A percentile compares a stretch with the other conserved stretches of the same genome.
Evolutionary conservation across 1,140 invertebrate species (phyloP).

Genomic region (Nixonia krombeini): DNA sequence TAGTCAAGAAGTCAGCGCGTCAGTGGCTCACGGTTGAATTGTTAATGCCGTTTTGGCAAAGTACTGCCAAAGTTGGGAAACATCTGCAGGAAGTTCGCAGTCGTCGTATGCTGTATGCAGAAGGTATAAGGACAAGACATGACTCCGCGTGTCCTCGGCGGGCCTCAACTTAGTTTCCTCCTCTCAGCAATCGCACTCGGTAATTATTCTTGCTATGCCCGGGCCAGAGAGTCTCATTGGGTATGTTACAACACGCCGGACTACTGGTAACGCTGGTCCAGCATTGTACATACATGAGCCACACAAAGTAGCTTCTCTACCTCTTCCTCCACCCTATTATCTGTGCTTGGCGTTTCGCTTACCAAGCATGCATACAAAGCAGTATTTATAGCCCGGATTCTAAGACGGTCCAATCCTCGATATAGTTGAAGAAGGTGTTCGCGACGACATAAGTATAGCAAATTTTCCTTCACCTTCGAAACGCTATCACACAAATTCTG

Average conservation of each 20-base stretch:
- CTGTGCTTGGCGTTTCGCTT: slow-evolving; percentile 57
- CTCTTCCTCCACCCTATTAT: slow-evolving; percentile 62
- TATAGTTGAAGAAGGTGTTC: too few relatives aligned
- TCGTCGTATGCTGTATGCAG: slow-evolving; percentile 26
- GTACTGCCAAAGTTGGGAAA: slow-evolving; percentile 11
- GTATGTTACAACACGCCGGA: slow-evolving; percentile 23
- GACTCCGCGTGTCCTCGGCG: slow-evolving; percentile 13
- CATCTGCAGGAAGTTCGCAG: slow-evolving; percentile 27
- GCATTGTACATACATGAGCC: slow-evolving; percentile 17
- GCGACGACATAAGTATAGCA: slow-evolving; percentile 2
- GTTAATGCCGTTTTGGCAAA: slow-evolving; percentile 21
- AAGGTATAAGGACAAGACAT: slow-evolving; percentile 16
- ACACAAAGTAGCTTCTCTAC: slow-evolving; percentile 58
- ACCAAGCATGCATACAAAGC: slow-evolving; percentile 60
- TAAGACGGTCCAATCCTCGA: too few relatives aligned
- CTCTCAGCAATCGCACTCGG: slow-evolving; percentile 23
- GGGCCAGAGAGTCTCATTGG: slow-evolving; percentile 23
- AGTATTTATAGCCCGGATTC: slow-evolving; percentile 57
- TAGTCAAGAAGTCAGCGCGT: not conserved
- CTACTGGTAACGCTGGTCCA: slow-evolving; percentile 12
- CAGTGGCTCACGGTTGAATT: slow-evolving; percentile 8
- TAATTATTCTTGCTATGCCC: slow-evolving; percentile 57
- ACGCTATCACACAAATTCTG: too few relatives aligned
- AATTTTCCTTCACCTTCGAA: slow-evolving; percentile 1
- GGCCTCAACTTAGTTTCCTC: slow-evolving; percentile 51